Evolutionary conservation across 2,797 vertebrate genomes (phyloP).

Genomic region (Gymnopithys bicolor): DNA sequence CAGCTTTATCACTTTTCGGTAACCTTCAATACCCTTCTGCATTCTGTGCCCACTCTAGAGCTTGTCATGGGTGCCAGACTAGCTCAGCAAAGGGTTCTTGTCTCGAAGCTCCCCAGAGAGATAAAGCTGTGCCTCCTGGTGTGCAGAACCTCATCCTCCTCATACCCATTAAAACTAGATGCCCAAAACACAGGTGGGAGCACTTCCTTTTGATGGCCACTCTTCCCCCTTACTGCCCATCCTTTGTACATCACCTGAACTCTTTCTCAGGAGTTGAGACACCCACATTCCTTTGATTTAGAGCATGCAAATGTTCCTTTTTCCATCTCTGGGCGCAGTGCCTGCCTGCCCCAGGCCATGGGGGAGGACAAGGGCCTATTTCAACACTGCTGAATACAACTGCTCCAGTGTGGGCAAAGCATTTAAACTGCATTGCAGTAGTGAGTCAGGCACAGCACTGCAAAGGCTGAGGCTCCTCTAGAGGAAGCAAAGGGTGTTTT

Average conservation of each 20-base stretch:
- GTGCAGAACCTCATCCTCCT: not conserved
- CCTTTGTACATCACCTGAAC: not conserved
- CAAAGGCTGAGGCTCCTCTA: not conserved
- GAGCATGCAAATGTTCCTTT: fast-evolving
- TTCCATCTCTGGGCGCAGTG: not conserved
- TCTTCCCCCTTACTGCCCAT: not conserved
- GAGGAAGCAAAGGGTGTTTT: conserved; percentile 20
- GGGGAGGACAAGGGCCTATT: not conserved
- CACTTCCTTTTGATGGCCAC: not conserved
- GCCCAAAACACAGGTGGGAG: not conserved
- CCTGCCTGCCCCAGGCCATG: not conserved
- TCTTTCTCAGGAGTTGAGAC: not conserved
- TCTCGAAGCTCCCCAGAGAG: not conserved
- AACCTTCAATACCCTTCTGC: not conserved
- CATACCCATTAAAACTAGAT: not conserved
- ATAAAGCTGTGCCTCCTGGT: not conserved
- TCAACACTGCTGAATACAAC: not conserved
- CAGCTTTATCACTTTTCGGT: not conserved
- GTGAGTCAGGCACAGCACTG: not conserved
- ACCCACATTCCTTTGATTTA: fast-evolving
- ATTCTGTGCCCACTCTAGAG: not conserved
- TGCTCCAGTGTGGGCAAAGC: not conserved
- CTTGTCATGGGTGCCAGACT: not conserved
- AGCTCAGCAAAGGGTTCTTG: not conserved
- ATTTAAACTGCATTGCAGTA: not conserved